Evolutionary conservation across 2,797 vertebrate genomes (phyloP), one percentile per base, ranked within the genome.

Genomic region (Mallotus villosus): DNA sequence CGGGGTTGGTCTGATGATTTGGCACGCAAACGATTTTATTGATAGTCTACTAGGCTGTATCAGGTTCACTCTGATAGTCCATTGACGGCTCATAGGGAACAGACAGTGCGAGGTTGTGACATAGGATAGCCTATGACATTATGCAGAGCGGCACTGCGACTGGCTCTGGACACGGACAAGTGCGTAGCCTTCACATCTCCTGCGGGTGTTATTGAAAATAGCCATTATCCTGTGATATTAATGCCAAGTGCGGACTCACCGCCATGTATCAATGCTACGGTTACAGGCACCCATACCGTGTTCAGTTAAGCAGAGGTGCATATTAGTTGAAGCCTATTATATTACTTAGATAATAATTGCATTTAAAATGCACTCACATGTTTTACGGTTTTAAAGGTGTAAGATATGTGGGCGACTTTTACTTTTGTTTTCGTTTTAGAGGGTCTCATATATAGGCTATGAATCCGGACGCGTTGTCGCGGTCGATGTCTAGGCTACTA

Each of bases 51-150:
- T n/a, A 5, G 51, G 51, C 19, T 53, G 4, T 53, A 60, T 71
- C 70, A 65, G 71, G 86, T 67, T 81, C 59, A 67, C 61, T 71
- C 37, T 79, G 87, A 88, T 86, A 84, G 77, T 70, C 17, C 12
- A 27, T 34, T 72, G 72, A 76, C 49, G 80, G 81, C 78, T 86
- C 79, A 76, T 72, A 85, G 83, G 88, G 85, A 71, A 77, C 51
- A 46, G 6, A 12, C 7, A 19, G 41, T 53, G 41, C 37, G 29
- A 64, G 60, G 7, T 12, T 5, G 37, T 53, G 51, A 53, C 51
- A 53, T 17, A 53, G 17, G 19, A 2, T 53, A 19, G 8, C 9
- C 37, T 41, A 6, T 41, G 37, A 11, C 37, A 9, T 41, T 41
- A 41, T 41, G 37, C 5, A 9, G 9, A 41, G 9, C 37, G 11